phyloP scores from a whole-genome alignment of 2,797 vertebrate species.

The Champsocephalus esox region DNA sequence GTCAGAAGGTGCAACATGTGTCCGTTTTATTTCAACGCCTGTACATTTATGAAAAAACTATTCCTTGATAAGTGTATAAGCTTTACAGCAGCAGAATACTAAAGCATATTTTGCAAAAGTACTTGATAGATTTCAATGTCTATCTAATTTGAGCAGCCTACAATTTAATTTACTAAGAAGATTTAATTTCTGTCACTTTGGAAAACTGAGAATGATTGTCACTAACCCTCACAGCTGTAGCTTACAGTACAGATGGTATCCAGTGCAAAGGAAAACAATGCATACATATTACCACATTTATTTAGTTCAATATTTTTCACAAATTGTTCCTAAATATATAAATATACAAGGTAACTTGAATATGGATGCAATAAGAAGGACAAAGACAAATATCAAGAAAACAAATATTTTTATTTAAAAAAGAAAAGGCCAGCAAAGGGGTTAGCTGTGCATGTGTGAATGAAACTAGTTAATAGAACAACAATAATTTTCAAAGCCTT shows the following conservation, averaged over 20 bases:
- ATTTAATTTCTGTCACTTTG: constrained; percentile 15
- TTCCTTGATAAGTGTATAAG: neutral
- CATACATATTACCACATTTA: constrained; percentile 11
- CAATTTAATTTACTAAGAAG: constrained; percentile 20
- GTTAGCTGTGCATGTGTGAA: constrained; percentile 94
- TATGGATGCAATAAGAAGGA: constrained; percentile 50
- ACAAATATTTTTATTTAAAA: constrained; percentile 77
- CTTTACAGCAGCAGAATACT: neutral
- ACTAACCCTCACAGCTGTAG: constrained; percentile 46
- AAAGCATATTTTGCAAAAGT: constrained; percentile 10
- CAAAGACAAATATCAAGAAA: constrained; percentile 72
- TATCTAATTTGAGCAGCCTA: constrained; percentile 7
- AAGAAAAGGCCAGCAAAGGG: constrained; percentile 89
- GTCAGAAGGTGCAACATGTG: constrained; percentile 4
- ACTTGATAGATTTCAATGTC: neutral
- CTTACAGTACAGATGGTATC: constrained; percentile 46
- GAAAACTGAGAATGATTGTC: constrained; percentile 20
- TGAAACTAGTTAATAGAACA: constrained; percentile 87
- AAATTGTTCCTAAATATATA: constrained; percentile 26
- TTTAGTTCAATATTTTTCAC: constrained; percentile 12
- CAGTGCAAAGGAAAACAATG: constrained; percentile 12
- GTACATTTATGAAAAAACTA: neutral
- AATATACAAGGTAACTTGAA: neutral
- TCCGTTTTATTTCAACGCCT: neutral
- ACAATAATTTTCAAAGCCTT: constrained; percentile 83